phyloP scores from a whole-genome alignment of 1,140 invertebrate species.

The Caenorhabditis latens region DNA sequence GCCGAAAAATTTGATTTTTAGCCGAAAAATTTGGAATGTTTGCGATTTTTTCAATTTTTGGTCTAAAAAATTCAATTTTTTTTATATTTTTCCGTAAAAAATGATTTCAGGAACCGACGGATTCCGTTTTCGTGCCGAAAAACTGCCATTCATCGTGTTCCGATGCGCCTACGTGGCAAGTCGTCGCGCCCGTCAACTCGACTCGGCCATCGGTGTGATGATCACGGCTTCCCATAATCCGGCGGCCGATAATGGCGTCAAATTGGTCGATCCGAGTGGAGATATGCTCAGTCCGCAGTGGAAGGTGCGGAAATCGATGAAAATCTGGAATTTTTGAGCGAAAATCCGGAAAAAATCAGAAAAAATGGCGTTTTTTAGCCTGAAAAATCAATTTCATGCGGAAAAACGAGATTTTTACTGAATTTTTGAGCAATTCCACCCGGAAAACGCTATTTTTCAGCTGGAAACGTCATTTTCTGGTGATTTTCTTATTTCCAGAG shows the following conservation, averaged over 20 bases:
- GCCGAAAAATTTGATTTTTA: not conserved
- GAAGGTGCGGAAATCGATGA: constrained; percentile 81
- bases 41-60: not conserved
- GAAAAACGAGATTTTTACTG: too few species aligned
- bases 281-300: constrained; percentile 94
- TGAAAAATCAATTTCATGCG: too few species aligned
- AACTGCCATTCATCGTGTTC: constrained; percentile 66
- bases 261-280: constrained; percentile 92
- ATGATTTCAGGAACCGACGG: constrained; percentile 69
- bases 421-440: too few species aligned
- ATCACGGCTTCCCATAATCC: constrained; percentile 99
- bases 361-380: too few species aligned
- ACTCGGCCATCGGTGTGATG: constrained; percentile 85
- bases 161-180: constrained; percentile 69
- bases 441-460: too few species aligned
- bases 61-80: not conserved
- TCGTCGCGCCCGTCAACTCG: constrained; percentile 64
- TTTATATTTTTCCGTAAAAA: not conserved
- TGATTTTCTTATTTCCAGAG: too few species aligned
- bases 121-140: constrained; percentile 65
- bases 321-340: too few species aligned
- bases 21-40: not conserved
- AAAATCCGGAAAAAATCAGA: too few species aligned
- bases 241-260: constrained; percentile 95
- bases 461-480: too few species aligned